phyloP scores from a whole-genome alignment of 1,140 invertebrate genomes.

The Drosophila parabipectinata region DNA sequence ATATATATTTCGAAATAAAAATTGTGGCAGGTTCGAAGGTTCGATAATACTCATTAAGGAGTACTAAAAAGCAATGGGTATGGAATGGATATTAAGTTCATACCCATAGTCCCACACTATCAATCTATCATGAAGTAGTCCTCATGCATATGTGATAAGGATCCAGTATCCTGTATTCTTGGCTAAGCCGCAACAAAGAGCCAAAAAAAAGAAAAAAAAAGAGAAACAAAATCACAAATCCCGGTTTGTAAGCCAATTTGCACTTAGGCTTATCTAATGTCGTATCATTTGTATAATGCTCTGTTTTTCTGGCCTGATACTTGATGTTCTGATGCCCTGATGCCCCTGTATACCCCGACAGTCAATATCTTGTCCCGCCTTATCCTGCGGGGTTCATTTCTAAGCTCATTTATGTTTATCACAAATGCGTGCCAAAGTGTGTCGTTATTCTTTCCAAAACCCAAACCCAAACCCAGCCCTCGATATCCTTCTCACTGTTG shows the following conservation, averaged over 20 bases:
- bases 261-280: slow-evolving; percentile 84
- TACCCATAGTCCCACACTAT: slow-evolving; percentile 14
- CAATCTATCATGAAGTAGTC: not conserved
- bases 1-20: too few relatives aligned
- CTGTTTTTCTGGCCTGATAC: slow-evolving; percentile 70
- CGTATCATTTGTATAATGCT: slow-evolving; percentile 84
- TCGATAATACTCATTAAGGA: slow-evolving; percentile 38
- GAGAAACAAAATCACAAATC: slow-evolving; percentile 65
- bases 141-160: slow-evolving; percentile 44
- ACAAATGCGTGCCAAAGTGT: slow-evolving; percentile 84
- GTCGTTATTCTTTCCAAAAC: slow-evolving; percentile 68
- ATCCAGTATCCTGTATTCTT: not conserved
- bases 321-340: slow-evolving; percentile 48
- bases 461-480: too few relatives aligned
- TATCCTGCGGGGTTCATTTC: slow-evolving; percentile 84
- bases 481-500: slow-evolving; percentile 10
- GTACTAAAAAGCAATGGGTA: slow-evolving; percentile 61
- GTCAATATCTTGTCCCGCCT: slow-evolving; percentile 55
- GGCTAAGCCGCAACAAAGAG: slow-evolving; percentile 35
- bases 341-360: not conserved
- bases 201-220: not conserved
- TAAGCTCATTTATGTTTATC: slow-evolving; percentile 84
- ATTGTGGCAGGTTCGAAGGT: not conserved
- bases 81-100: not conserved
- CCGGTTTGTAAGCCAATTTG: slow-evolving; percentile 84